Evolutionary conservation across 2,113 vertebrate genomes (phyloP), one percentile per base, ranked within the genome.

Genomic region (Ceratotherium simum): DNA sequence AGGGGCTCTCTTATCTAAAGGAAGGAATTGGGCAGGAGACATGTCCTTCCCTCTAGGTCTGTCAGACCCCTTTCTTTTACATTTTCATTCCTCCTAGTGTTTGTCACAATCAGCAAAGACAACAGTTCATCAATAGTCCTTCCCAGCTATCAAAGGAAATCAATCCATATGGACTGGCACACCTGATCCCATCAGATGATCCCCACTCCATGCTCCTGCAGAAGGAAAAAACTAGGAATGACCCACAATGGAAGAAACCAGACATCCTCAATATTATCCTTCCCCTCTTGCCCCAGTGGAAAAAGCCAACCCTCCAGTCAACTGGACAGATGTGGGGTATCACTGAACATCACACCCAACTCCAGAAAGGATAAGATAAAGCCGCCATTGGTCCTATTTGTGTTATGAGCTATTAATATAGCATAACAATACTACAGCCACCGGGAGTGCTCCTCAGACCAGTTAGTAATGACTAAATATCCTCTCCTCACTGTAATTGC

Each of bases 61-160:
- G 8, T 65, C 65, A 81, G 65, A n/a, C 42, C 3, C 14, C 36
- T 88, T 90, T 65, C 65, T 76, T 64, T 39, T 16, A 42, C 33
- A 80, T 79, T 56, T 46, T n/a, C 46, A 29, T 65, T 87, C 29
- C 42, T 79, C 14, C 36, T 56, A 25, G 14, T 84, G 42, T 96
- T 79, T 72, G 27, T 76, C 33, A 75, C 56, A 54, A 69, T 96
- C 67, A 82, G 80, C 56, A 95, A 96, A 90, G 67, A 88, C 36
- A 64, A 86, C 18, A 86, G 33, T 93, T 87, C 93, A 86, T 75
- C 88, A 94, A 39, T 17, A 65, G 76, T 93, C 42, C 60, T 90
- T 94, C 73, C 20, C 31, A 33, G 27, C 60, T 91, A 90, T 65
- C 81, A 97, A 58, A 97, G 58, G 97, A 93, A 98, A 91, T 96